phyloP scores from a whole-genome alignment of 2,888 invertebrate genomes.

The Gerris lacustris region DNA sequence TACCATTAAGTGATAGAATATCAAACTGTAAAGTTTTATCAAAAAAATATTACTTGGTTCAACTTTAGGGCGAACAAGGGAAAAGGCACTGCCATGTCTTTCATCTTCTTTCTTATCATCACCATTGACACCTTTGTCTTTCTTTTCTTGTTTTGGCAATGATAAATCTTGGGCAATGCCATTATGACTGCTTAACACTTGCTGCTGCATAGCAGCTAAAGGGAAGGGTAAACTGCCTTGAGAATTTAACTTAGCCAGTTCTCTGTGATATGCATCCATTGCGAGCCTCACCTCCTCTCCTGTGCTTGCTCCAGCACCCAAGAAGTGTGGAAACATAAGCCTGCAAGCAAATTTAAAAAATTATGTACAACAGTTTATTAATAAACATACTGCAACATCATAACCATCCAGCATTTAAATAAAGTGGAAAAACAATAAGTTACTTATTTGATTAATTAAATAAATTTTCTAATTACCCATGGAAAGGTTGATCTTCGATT shows the following conservation, averaged over 20 bases:
- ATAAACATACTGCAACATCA: no score
- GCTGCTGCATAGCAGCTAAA: slow-evolving; percentile 67
- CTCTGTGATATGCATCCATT: slow-evolving; percentile 82
- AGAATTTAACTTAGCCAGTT: slow-evolving; percentile 74
- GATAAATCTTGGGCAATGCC: slow-evolving; percentile 67
- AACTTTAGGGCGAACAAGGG: slow-evolving; percentile 71
- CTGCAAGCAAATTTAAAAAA: slow-evolving; percentile 35
- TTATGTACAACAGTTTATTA: background rate
- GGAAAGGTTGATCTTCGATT: slow-evolving; percentile 46
- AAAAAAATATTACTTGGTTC: slow-evolving; percentile 48
- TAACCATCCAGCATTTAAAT: background rate
- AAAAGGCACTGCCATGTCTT: slow-evolving; percentile 71
- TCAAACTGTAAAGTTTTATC: no score
- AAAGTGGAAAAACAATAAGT: background rate
- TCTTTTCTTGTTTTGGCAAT: slow-evolving; percentile 54
- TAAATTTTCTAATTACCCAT: slow-evolving; percentile 25
- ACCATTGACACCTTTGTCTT: slow-evolving; percentile 33
- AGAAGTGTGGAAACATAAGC: slow-evolving; percentile 66
- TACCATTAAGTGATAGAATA: no score
- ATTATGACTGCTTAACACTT: slow-evolving; percentile 40
- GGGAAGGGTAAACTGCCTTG: slow-evolving; percentile 39
- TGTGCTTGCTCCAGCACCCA: slow-evolving; percentile 37
- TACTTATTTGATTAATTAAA: no score
- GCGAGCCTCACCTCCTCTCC: slow-evolving; percentile 82
- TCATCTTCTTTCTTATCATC: slow-evolving; percentile 31